Conservation (phyloP, 2,888 invertebrate genomes). For the Ophonus ardosiacus region DNA sequence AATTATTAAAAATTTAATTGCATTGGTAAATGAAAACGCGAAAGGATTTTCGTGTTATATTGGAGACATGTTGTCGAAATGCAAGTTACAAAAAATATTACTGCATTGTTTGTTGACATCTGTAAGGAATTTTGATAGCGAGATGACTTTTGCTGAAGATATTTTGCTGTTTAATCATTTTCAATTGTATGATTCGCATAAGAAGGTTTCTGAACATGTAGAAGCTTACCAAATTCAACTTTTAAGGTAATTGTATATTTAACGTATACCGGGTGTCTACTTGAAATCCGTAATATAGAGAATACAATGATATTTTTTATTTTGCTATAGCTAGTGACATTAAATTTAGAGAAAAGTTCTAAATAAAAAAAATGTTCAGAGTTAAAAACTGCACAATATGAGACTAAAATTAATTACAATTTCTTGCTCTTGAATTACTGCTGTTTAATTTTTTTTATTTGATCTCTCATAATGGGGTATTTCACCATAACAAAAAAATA, state of each 20-base stretch:
- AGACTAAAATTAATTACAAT: too few relatives aligned
- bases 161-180: constrained; percentile 86
- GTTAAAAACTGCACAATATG: too few relatives aligned
- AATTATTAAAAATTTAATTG: constrained; percentile 84
- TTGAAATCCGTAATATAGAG: not conserved
- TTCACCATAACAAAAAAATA: too few relatives aligned
- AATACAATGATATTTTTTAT: too few relatives aligned
- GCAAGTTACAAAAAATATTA: constrained; percentile 90
- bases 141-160: constrained; percentile 84
- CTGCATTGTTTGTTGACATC: constrained; percentile 89
- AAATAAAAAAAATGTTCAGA: too few relatives aligned
- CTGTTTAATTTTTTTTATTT: too few relatives aligned
- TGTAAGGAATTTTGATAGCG: constrained; percentile 81
- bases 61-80: constrained; percentile 84
- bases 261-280: too few relatives aligned
- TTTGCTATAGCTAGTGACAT: too few relatives aligned
- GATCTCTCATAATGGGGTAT: too few relatives aligned
- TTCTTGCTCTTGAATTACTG: too few relatives aligned
- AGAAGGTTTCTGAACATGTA: constrained; percentile 80
- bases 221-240: constrained; percentile 85
- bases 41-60: constrained; percentile 88
- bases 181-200: constrained; percentile 78
- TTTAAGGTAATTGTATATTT: constrained; percentile 75
- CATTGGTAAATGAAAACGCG: constrained; percentile 86
- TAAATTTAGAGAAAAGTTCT: too few relatives aligned